These are phyloP conservation scores for Ostrea denselamellosa DNA, from an alignment of 1,140 invertebrate species.

Conservation along the genomic window DNA sequence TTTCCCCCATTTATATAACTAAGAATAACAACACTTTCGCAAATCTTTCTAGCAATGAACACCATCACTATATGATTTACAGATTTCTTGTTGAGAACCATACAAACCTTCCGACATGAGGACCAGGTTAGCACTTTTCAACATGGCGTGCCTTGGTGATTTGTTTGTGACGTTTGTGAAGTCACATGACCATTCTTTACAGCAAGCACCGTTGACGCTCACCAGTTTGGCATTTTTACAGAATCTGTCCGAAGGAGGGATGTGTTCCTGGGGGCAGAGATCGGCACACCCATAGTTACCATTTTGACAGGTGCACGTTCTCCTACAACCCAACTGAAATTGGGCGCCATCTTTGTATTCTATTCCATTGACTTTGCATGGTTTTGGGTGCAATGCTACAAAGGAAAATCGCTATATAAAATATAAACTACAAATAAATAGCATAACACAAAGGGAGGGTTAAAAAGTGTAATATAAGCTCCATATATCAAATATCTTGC, in stretches of 20 bases:
- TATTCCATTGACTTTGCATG: slow-evolving; percentile 81
- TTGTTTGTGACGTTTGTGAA: slow-evolving; percentile 58
- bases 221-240: slow-evolving; percentile 82
- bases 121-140: slow-evolving; percentile 38
- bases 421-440: too few species aligned
- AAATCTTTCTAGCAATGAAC: too few species aligned
- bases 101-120: background rate
- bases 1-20: too few species aligned
- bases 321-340: slow-evolving; percentile 84
- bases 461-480: too few species aligned
- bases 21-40: too few species aligned
- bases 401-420: background rate
- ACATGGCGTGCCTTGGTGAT: slow-evolving; percentile 47
- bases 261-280: slow-evolving; percentile 85
- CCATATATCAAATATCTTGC: too few species aligned
- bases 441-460: too few species aligned
- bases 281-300: slow-evolving; percentile 87
- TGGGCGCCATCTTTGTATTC: slow-evolving; percentile 84
- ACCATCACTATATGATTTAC: background rate
- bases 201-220: slow-evolving; percentile 85
- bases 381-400: slow-evolving; percentile 50
- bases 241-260: slow-evolving; percentile 82
- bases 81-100: background rate
- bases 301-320: slow-evolving; percentile 85
- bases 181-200: slow-evolving; percentile 86